Conservation (phyloP, 2,888 invertebrate species). For the Ceratothoa steindachneri region DNA sequence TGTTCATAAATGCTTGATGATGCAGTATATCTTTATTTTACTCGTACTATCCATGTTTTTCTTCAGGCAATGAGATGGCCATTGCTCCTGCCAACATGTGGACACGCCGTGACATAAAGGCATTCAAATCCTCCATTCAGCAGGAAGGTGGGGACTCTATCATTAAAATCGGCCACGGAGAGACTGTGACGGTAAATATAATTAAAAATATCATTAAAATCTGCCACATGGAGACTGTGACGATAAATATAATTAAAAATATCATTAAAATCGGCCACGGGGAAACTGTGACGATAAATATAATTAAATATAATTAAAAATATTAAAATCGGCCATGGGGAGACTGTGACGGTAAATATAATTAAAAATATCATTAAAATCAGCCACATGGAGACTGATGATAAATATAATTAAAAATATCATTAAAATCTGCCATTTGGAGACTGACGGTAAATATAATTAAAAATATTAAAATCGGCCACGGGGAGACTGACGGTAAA, state of each 20-base stretch:
- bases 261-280: not conserved
- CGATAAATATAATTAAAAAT: no score
- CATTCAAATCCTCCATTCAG: slow-evolving; percentile 82
- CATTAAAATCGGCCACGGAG: slow-evolving; percentile 90
- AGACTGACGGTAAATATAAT: no score
- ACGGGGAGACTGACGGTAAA: slow-evolving; percentile 89
- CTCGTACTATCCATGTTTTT: no score
- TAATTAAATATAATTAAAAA: no score
- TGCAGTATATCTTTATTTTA: no score
- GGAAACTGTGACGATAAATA: no score
- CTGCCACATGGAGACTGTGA: not conserved
- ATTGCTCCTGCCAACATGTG: slow-evolving; percentile 79
- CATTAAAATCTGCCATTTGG: not conserved
- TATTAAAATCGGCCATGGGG: slow-evolving; percentile 92
- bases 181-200: slow-evolving; percentile 83
- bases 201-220: no score
- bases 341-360: slow-evolving; percentile 83
- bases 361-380: no score
- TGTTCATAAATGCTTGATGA: no score
- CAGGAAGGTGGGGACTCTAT: slow-evolving; percentile 79
- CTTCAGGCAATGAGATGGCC: slow-evolving; percentile 28
- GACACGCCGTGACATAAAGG: slow-evolving; percentile 82
- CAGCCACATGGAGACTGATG: not conserved
- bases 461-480: slow-evolving; percentile 89
- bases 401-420: no score